Evolutionary conservation across 30 jellyfish, hydroid and myxozoan species (phyloP).

Genomic region (Catostylus mosaicus): DNA sequence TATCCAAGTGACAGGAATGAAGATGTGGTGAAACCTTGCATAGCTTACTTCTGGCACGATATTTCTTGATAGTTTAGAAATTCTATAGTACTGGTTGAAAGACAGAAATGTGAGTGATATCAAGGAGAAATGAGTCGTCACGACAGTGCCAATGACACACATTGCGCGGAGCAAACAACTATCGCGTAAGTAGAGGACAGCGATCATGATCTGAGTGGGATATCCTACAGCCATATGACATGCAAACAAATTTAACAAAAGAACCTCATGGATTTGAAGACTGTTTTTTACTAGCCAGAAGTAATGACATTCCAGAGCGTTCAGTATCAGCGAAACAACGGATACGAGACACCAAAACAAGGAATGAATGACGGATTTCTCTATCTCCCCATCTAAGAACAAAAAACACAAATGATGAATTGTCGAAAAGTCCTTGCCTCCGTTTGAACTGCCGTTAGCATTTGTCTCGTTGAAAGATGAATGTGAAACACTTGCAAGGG

Average conservation of each 20-base stretch:
- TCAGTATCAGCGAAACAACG: background rate
- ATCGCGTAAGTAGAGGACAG: background rate
- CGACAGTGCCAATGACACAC: background rate
- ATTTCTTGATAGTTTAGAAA: background rate
- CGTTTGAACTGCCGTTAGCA: background rate
- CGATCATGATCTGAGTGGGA: background rate
- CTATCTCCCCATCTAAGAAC: background rate
- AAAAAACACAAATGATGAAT: constrained; percentile 10
- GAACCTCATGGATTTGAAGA: background rate
- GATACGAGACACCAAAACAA: constrained; percentile 15
- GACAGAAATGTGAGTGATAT: constrained; percentile 6
- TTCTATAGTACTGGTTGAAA: background rate
- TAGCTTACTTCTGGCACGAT: background rate
- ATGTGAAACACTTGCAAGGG: background rate
- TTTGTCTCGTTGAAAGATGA: background rate
- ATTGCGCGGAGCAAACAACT: constrained; percentile 12
- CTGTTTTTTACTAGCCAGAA: constrained; percentile 1
- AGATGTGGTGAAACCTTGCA: too few species aligned
- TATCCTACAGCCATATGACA: constrained; percentile 14
- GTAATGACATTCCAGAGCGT: background rate
- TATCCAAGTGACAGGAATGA: background rate
- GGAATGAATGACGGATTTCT: background rate
- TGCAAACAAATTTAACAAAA: constrained; percentile 1
- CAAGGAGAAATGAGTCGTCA: constrained; percentile 19
- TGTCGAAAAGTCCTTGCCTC: background rate